phyloP scores from a whole-genome alignment of 2,113 vertebrate genomes.

The Poecile atricapillus region DNA sequence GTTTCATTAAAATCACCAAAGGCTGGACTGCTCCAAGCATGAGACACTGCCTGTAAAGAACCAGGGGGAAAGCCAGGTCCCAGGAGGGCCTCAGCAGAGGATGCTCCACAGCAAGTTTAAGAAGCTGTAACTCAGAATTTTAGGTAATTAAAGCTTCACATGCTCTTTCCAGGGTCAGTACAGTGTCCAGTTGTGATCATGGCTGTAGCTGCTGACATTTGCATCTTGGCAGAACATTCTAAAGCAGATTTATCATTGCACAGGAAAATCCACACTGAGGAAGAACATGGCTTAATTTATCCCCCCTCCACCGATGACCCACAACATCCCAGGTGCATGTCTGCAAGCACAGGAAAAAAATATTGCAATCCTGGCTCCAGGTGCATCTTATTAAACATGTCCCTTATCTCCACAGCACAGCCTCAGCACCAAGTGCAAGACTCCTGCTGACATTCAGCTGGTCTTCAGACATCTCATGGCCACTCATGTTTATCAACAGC shows the following conservation, averaged over 20 bases:
- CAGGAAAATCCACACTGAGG: background rate
- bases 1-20: background rate
- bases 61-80: background rate
- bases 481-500: background rate
- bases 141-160: background rate
- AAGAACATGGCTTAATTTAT: background rate
- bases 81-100: background rate
- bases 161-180: background rate
- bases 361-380: background rate
- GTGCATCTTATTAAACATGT: background rate
- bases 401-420: background rate
- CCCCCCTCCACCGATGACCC: background rate
- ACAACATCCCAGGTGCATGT: background rate
- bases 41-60: background rate
- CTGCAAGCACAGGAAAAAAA: background rate
- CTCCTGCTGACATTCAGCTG: background rate
- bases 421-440: background rate
- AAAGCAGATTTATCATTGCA: background rate
- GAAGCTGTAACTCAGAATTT: background rate
- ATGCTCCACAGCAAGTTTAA: background rate
- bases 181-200: background rate
- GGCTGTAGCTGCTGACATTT: background rate
- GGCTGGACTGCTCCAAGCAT: fast-evolving
- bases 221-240: background rate
- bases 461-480: background rate